Evolutionary conservation across 2,797 vertebrate genomes (phyloP), one percentile per base, ranked within the genome.

Genomic region (Poecilia gillii): DNA sequence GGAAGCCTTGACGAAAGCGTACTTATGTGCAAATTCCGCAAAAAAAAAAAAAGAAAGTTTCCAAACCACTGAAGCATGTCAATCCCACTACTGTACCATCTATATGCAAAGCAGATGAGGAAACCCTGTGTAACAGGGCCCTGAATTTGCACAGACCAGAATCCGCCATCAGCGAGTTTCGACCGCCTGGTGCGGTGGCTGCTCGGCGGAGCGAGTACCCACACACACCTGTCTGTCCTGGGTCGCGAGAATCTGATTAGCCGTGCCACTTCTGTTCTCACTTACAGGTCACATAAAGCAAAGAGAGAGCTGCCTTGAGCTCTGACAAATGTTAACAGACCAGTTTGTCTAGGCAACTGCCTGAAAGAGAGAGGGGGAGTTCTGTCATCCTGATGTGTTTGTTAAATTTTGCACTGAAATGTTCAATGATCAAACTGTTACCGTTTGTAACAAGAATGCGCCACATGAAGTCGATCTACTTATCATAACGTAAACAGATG

Each of bases 151-250:
- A 82, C 49, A 77, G 12, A 36, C 70, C 70, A 59, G 73, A 81
- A 9, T 25, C 45, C 46, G 31, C 13, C 72, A 81, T 78, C 66
- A 75, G 79, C 14, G 39, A 73, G 53, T 12, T n/a, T 55, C 33
- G 73, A 66, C 13, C 28, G 53, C 75, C n/a, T 70, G 76, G 47
- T 75, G 75, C 36, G 75, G 71, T 72, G 75, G 81, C 73, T 68
- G 43, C 53, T 59, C 0, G 75, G 36, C 71, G 39, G 41, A 23
- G 46, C 25, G 45, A 59, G 70, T 6, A 1, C 57, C 66, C 76
- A 70, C 36, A 36, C 41, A 74, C 74, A 73, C 18, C 57, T 73
- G 28, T 73, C 33, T 57, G 55, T 31, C 73, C 73, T 49, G 76
- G 74, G 62, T 8, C 3, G 1, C 71, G 73, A 62, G 31, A 51